These are phyloP conservation scores for Trypoxylus dichotomus DNA, from an alignment of 1,140 invertebrate species.

Conservation along the genomic window DNA sequence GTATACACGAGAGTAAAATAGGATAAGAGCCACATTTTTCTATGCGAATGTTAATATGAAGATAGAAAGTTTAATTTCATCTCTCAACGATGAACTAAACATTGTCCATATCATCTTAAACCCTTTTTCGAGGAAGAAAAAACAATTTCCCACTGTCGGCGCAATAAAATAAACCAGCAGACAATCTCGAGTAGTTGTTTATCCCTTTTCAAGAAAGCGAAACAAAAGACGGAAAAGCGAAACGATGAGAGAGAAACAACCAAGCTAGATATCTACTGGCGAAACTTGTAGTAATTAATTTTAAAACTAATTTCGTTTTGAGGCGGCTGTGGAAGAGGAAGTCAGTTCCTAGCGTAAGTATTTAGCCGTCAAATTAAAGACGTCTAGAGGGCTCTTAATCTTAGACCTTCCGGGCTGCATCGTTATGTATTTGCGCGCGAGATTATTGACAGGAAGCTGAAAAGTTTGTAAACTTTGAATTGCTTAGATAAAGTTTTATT, in stretches of 20 bases:
- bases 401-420: background rate
- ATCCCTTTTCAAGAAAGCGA: background rate
- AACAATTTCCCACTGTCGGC: background rate
- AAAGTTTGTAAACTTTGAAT: constrained; percentile 16
- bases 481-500: constrained; percentile 19
- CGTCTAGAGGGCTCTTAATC: constrained; percentile 7
- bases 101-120: too few species aligned
- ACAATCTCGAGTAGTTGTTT: background rate
- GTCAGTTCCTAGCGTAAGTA: background rate
- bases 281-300: constrained; percentile 16
- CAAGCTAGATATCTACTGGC: background rate
- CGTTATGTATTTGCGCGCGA: constrained; percentile 1
- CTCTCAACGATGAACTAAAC: too few species aligned
- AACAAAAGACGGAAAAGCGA: background rate
- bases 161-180: background rate
- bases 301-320: constrained; percentile 25
- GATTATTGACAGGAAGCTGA: constrained; percentile 20
- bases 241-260: background rate
- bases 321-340: background rate
- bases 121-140: too few species aligned
- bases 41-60: too few species aligned
- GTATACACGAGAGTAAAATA: too few species aligned
- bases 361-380: constrained; percentile 19
- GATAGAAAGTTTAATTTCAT: too few species aligned
- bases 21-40: too few species aligned